Evolutionary conservation across 2,113 vertebrate species (phyloP).

Genomic region (Pleuronectes platessa): DNA sequence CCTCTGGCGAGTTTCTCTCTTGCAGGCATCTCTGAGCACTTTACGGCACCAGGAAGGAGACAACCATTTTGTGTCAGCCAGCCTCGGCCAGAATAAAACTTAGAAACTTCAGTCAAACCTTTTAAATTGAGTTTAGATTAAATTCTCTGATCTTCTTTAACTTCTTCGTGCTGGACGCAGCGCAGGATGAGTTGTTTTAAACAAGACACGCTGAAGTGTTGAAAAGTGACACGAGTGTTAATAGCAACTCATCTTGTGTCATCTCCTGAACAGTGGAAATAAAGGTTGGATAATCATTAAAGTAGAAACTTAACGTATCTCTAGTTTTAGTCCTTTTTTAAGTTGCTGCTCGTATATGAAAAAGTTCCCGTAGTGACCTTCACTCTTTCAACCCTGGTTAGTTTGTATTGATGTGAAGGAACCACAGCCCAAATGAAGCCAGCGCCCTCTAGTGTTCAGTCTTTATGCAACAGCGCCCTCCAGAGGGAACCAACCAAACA

Average conservation of each 20-base stretch:
- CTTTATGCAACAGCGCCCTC: conserved; percentile 80
- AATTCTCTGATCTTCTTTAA: not conserved
- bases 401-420: not conserved
- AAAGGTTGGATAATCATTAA: not conserved
- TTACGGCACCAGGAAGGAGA: conserved; percentile 73
- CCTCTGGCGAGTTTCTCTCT: conserved; percentile 24
- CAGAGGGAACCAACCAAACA: conserved; percentile 44
- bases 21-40: conserved; percentile 81
- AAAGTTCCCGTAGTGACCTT: not conserved
- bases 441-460: conserved; percentile 44
- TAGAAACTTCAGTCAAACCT: not conserved
- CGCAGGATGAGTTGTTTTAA: conserved; percentile 28
- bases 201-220: conserved; percentile 71
- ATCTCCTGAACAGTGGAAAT: conserved; percentile 13
- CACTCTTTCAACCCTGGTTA: not conserved
- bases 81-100: conserved; percentile 22
- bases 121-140: not conserved
- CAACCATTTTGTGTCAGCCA: conserved; percentile 69
- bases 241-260: conserved; percentile 34
- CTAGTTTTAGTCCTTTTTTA: not conserved
- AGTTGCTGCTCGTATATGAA: not conserved
- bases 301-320: too few species aligned
- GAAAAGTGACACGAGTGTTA: conserved; percentile 78
- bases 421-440: conserved; percentile 4
- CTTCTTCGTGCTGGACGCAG: not conserved